These are phyloP conservation scores for Lycia hirtaria DNA, from an alignment of 2,888 invertebrate species.

Conservation along the genomic window DNA sequence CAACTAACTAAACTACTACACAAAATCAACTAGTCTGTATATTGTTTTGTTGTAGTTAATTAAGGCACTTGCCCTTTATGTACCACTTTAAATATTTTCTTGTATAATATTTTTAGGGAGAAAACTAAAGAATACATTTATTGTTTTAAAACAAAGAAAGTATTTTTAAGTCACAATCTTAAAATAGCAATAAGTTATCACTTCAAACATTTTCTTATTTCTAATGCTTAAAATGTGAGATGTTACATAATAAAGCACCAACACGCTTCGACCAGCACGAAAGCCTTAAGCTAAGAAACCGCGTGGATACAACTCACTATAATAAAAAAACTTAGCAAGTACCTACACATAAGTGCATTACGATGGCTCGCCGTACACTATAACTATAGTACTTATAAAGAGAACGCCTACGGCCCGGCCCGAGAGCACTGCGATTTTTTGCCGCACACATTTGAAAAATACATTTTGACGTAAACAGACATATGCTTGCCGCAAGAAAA, in stretches of 20 bases:
- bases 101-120: too few species aligned
- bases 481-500: slow-evolving; percentile 64
- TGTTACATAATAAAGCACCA: slow-evolving; percentile 68
- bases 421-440: slow-evolving; percentile 79
- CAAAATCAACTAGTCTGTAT: too few species aligned
- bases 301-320: slow-evolving; percentile 78
- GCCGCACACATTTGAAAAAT: slow-evolving; percentile 81
- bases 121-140: too few species aligned
- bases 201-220: background rate
- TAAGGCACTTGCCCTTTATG: too few species aligned
- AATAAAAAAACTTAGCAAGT: slow-evolving; percentile 84
- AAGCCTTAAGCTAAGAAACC: slow-evolving; percentile 76
- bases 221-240: slow-evolving; percentile 22
- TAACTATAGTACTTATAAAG: slow-evolving; percentile 61
- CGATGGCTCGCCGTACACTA: slow-evolving; percentile 68
- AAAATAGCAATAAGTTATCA: too few species aligned
- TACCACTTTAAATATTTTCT: too few species aligned
- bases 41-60: too few species aligned
- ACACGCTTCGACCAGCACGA: slow-evolving; percentile 56
- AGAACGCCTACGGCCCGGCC: slow-evolving; percentile 71
- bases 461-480: slow-evolving; percentile 83
- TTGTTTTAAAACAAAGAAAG: too few species aligned
- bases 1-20: too few species aligned
- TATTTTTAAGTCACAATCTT: too few species aligned
- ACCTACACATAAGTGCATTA: slow-evolving; percentile 83